Conservation (phyloP, 2,888 invertebrate species). For the Macrophya alboannulata region DNA sequence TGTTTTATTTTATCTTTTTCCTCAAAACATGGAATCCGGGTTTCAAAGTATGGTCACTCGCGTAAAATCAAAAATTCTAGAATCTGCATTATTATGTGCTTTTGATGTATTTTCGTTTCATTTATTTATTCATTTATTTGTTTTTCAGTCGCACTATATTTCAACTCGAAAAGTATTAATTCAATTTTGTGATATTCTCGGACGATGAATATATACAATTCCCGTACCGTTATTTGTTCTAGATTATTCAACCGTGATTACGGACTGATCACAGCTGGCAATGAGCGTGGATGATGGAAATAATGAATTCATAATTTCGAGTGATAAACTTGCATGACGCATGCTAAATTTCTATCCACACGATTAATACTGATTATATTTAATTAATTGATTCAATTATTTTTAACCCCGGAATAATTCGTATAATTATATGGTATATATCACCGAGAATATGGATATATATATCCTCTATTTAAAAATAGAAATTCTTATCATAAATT, state of each 20-base stretch:
- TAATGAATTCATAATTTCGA: slow-evolving; percentile 1
- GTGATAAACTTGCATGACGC: neutral
- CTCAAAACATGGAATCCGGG: neutral
- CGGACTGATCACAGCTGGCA: neutral
- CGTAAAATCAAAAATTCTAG: neutral
- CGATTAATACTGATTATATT: neutral
- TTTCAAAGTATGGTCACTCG: neutral
- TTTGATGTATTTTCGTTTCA: neutral
- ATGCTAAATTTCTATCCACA: neutral
- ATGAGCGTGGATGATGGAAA: neutral
- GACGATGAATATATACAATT: neutral
- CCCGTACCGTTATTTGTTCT: neutral
- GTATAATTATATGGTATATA: neutral
- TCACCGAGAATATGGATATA: neutral
- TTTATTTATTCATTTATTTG: neutral
- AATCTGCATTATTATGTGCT: neutral
- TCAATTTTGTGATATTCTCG: neutral
- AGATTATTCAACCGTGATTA: slow-evolving; percentile 19
- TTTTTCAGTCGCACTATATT: neutral
- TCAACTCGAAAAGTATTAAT: neutral
- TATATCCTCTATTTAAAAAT: too few relatives aligned
- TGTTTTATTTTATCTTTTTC: slow-evolving; percentile 7
- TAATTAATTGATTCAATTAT: neutral
- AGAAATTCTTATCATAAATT: neutral
- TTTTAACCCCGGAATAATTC: slow-evolving; percentile 13